These are phyloP conservation scores for Crocallis elinguaria DNA, from an alignment of 2,888 invertebrate genomes.

Conservation along the genomic window DNA sequence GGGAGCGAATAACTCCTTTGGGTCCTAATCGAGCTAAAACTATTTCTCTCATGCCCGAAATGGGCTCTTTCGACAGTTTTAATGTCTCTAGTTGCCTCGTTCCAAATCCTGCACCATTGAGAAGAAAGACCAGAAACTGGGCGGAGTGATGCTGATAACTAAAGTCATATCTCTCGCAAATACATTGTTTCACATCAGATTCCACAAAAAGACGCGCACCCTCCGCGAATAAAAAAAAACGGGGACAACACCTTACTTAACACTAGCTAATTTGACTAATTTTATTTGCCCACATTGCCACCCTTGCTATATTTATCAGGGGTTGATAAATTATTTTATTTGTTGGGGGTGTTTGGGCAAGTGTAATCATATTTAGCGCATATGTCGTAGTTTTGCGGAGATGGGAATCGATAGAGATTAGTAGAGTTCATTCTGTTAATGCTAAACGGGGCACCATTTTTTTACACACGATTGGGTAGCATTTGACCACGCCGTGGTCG, in stretches of 20 bases:
- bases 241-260: slow-evolving; percentile 29
- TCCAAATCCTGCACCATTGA: no score
- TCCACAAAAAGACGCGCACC: slow-evolving; percentile 9
- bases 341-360: slow-evolving; percentile 29
- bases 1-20: no score
- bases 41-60: no score
- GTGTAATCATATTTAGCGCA: slow-evolving; percentile 48
- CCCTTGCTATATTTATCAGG: slow-evolving; percentile 15
- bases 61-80: no score
- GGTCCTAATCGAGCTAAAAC: no score
- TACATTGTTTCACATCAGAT: background rate
- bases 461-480: no score
- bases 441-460: no score
- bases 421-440: background rate
- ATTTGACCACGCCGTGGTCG: no score
- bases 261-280: slow-evolving; percentile 43
- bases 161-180: no score
- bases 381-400: slow-evolving; percentile 39
- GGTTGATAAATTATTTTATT: slow-evolving; percentile 31
- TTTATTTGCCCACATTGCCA: slow-evolving; percentile 41
- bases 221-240: slow-evolving; percentile 24
- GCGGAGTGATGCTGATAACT: no score
- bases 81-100: no score
- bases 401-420: slow-evolving; percentile 28
- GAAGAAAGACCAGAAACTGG: no score